Base-by-base conservation (phyloP, 2,113 vertebrate species). In the Odocoileus hemionus region DNA sequence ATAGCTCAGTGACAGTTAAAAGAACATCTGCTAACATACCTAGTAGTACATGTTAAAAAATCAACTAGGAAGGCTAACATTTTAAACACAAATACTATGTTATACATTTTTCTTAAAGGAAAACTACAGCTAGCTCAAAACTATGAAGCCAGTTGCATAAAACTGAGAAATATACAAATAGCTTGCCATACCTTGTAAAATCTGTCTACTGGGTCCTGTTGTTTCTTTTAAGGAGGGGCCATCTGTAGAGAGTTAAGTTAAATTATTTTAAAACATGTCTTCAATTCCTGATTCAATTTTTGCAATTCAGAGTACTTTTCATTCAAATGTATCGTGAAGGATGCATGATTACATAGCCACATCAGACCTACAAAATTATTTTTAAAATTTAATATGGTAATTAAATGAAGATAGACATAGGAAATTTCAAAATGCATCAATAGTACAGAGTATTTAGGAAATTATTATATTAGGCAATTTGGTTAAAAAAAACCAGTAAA, bases 161-260 rank as follows among this genome's bases (percentile, higher is more conserved):
- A 89, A 89, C 43, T n/a, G 43, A 95, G n/a, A 96, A 83, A 89
- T 1, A 83, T 11, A 70, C 52, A 95, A 95, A 85, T 52, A 13
- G 16, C 36, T 86, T 39, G 15, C 50, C 98, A 58, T 99, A 99
- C 99, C 99, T 99, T 99, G 99, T 94, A 99, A 99, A 98, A 99
- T 99, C 98, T 99, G 99, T 97, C 99, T 99, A 98, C 99, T 99
- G 98, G 99, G 98, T 92, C 99, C 99, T 97, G 97, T 79, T 84
- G 99, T 97, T 45, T 98, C 98, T 57, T 98, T 99, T 83, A 98
- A 98, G 6, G 97, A 98, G 84, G 98, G 98, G 47, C 99, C 99
- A 97, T 99, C 99, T 99, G 99, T 55, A 97, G 96, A 98, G 96
- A 98, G 96, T 95, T 70, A 83, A 96, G 74, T 85, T 91, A 98